Evolutionary conservation across 2,797 vertebrate species (phyloP).

Genomic region (Emys orbicularis): DNA sequence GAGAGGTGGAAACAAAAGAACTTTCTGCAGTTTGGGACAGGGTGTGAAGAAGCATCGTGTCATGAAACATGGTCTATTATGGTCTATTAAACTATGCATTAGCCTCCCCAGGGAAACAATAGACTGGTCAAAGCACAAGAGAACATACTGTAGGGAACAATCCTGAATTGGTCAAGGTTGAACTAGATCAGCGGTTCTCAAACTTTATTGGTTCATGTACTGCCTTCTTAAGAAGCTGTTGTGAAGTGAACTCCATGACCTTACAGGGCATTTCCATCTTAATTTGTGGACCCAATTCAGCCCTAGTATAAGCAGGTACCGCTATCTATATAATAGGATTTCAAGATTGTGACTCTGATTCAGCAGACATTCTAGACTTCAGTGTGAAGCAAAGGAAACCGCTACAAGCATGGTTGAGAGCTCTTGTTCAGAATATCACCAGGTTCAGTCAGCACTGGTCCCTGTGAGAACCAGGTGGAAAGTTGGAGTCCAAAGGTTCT

Average conservation of each 20-base stretch:
- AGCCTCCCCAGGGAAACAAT: constrained; percentile 61
- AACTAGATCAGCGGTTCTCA: neutral
- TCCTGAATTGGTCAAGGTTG: constrained; percentile 52
- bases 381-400: neutral
- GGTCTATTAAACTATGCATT: constrained; percentile 69
- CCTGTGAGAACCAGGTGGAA: neutral
- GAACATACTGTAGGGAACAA: constrained; percentile 63
- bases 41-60: neutral
- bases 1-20: constrained; percentile 4
- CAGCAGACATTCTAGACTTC: too few relatives aligned
- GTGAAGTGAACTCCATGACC: constrained; percentile 67
- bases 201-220: neutral
- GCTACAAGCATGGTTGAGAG: neutral
- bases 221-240: neutral
- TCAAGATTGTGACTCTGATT: neutral
- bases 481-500: neutral
- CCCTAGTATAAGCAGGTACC: constrained; percentile 51
- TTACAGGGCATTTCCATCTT: constrained; percentile 70
- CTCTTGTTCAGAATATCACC: neutral
- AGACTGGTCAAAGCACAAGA: neutral
- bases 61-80: constrained; percentile 22
- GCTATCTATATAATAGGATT: neutral
- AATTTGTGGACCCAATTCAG: constrained; percentile 66
- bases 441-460: neutral
- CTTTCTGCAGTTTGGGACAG: constrained; percentile 1